Base-by-base conservation (phyloP, 2,888 invertebrate genomes). In the Ferrisia virgata region DNA sequence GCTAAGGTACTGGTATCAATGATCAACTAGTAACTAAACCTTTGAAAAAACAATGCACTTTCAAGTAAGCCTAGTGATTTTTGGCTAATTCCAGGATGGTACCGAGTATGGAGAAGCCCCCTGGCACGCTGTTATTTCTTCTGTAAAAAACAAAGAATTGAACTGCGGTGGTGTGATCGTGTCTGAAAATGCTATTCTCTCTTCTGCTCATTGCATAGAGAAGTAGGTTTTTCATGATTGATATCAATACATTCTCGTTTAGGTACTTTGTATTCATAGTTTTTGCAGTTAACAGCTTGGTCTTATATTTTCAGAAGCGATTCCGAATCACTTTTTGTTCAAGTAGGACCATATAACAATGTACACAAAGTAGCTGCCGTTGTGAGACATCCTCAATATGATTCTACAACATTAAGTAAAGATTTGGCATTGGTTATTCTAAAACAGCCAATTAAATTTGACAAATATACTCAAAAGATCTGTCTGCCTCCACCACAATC, bases 101-200 rank as follows among this genome's bases (percentile, higher is more conserved):
- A 92, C 92, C 0, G 92, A 92, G 88, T 95, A 95, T 88, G 94
- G 93, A 0, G 95, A 95, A 89, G 94, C 95, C 87, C 94, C 95
- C 85, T 95, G 95, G 95, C 95, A 95, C 88, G 95, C 94, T 0
- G 94, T 95, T 93, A 90, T 95, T 0, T 89, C 95, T 18, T 91
- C 93, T 25, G 93, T 93, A 87, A 91, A 92, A 0, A 93, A 93
- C 88, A 92, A 92, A 87, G 92, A 93, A 81, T 90, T 95, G 1
- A 90, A 95, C 0, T 95, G 95, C 87, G 94, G 95, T 22, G 95
- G 94, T 85, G 94, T 93, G 36, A 93, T 96, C 87, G 92, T 95
- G 86, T 91, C 93, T 22, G 92, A 92, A 31, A 92, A 94, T 87
- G 92, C 93, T 0, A 92, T 95, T 0, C 87, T 94, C 40, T 95